Conservation (phyloP, 2,797 vertebrate species). For the Hafferia zeledoni region DNA sequence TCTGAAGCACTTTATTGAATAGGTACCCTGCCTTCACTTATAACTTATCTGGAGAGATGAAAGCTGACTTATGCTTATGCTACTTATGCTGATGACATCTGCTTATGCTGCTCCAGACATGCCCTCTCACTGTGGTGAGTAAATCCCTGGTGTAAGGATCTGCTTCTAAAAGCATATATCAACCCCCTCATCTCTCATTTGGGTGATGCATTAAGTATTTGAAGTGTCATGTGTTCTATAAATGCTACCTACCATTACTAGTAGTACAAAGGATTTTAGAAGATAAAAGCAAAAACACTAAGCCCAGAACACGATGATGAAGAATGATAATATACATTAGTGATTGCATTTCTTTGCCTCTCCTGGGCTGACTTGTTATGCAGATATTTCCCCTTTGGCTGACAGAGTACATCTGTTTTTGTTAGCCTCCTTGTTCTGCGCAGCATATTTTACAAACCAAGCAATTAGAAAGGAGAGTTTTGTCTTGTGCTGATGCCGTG, state of each 20-base stretch:
- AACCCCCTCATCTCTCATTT: not conserved
- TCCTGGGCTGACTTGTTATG: slow-evolving; percentile 34
- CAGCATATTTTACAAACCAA: slow-evolving; percentile 50
- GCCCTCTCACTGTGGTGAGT: rapidly evolving
- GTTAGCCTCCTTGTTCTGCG: slow-evolving; percentile 15
- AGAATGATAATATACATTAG: slow-evolving; percentile 17
- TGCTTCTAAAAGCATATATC: not conserved
- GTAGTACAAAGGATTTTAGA: not conserved
- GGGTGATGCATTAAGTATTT: not conserved
- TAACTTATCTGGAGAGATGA: not conserved
- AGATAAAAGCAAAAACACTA: slow-evolving; percentile 7
- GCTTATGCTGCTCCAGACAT: not conserved
- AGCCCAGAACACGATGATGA: not conserved
- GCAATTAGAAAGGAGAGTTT: slow-evolving; percentile 42
- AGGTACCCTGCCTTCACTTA: not conserved
- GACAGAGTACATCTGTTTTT: slow-evolving; percentile 58
- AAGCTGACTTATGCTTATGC: not conserved
- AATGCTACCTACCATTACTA: not conserved
- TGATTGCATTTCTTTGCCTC: not conserved
- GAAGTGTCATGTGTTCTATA: not conserved
- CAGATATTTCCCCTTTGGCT: slow-evolving; percentile 42
- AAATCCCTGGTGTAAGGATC: not conserved
- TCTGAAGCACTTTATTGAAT: not conserved
- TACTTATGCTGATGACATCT: not conserved
- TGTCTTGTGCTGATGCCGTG: not conserved